Evolutionary conservation across 2,888 invertebrate species (phyloP), one percentile per base, ranked within the genome.

Genomic region (Scaptomyza cyrtandrae): DNA sequence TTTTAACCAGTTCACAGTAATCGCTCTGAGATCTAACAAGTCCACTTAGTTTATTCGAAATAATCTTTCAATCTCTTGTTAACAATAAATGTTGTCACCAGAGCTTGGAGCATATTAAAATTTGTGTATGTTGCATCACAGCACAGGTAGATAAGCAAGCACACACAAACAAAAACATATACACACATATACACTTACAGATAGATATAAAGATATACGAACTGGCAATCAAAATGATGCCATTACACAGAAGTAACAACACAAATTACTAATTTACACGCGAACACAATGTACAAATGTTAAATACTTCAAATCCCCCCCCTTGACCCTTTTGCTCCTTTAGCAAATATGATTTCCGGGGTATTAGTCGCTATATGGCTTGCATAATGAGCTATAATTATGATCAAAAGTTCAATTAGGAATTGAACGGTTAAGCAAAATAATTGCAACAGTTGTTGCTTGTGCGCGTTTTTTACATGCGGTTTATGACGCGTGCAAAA

Each of bases 231-330:
- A 65, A 53, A 75, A 53, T 49, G 71, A 71, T 41, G 71, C 35
- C 55, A 65, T 6, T 44, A 37, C 33, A 19, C 58, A 64, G 66
- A 58, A 58, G 50, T 54, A 73, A 79, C 78, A 69, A 67, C 66
- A 53, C 74, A 69, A 88, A 85, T 85, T 83, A 85, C 68, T 73
- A 78, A 85, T 83, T 85, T 80, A 83, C 83, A 84, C 82, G 71
- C 73, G 45, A 66, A 24, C 53, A 60, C 63, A 63, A 53, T 57
- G 44, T 55, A 58, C 65, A 66, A 53, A 67, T 71, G 59, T 60
- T 52, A 62, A 10, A 29, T 13, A n/a, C 10, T 29, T 29, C 14
- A 6, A 9, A 14, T 16, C 41, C 3, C 11, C 14, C 7, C n/a
- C 7, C 13, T 6, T 6, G 1, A 35, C 7, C 13, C 31, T 0